Evolutionary conservation across 2,888 invertebrate genomes (phyloP), one percentile per base, ranked within the genome.

Genomic region (Timema cristinae): DNA sequence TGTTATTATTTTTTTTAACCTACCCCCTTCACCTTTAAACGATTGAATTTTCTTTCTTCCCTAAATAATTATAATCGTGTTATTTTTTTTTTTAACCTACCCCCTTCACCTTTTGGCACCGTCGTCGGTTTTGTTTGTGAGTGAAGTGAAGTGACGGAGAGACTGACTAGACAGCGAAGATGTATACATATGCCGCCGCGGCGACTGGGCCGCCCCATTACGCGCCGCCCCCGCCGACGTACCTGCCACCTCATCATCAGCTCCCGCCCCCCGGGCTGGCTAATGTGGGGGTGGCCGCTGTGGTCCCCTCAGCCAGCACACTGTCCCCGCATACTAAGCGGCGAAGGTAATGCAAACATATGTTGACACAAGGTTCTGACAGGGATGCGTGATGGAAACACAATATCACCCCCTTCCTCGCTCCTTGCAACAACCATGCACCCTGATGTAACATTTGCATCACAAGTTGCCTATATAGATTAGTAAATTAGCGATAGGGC

Each of bases 141-240:
- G 32, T 32, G 32, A 32, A 32, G 32, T 32, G 32, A 32, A 32
- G 32, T 32, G 32, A 32, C 32, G 32, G 32, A 32, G 32, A 32
- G 32, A 32, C 32, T 32, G 32, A 32, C 4, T 32, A 32, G 32
- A 32, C 11, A 16, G n/a, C 49, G 54, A 79, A 79, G 78, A 84
- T 84, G 84, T 84, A 84, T 82, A 82, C 84, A 76, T 84, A 83
- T 78, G 83, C 83, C 52, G 82, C 81, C 61, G 71, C 75, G 70
- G 72, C 74, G 71, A 61, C 72, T 49, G 75, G 71, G 13, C 61
- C 73, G 78, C 82, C 81, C 77, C 82, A 82, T 72, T 83, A 83
- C 77, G 83, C 82, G 76, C 82, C 83, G 78, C 82, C 83, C 76
- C 83, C 83, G 76, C 82, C 83, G 69, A 81, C 83, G 56, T 83